phyloP scores from a whole-genome alignment of 2,888 invertebrate species.

The Phyllotreta striolata region DNA sequence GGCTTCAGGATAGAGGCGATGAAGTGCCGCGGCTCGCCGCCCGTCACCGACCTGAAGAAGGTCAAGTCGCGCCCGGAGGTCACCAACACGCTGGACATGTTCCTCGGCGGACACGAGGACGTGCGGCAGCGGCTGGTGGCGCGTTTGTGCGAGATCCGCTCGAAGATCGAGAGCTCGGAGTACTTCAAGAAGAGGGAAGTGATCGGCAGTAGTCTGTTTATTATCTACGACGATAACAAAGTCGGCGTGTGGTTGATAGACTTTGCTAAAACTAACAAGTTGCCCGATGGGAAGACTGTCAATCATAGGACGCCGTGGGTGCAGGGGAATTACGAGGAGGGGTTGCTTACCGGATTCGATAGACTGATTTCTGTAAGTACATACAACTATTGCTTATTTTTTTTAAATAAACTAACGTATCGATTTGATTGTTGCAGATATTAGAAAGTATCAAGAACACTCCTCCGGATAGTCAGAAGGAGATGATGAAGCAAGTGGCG shows the following conservation, averaged over 20 bases:
- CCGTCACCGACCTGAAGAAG: conserved; percentile 88
- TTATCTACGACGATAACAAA: conserved; percentile 88
- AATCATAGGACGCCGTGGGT: conserved; percentile 85
- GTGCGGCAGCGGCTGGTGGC: conserved; percentile 74
- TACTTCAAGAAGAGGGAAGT: conserved; percentile 91
- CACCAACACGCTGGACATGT: conserved; percentile 74
- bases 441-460: conserved; percentile 48
- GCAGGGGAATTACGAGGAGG: conserved; percentile 97
- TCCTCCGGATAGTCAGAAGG: conserved; percentile 40
- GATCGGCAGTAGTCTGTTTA: conserved; percentile 91
- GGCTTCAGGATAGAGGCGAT: conserved; percentile 97
- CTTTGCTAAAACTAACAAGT: conserved; percentile 88
- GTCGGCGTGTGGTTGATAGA: conserved; percentile 97
- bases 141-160: conserved; percentile 79
- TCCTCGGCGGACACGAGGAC: conserved; percentile 72
- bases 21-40: conserved; percentile 82
- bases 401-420: not conserved
- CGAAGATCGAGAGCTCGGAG: conserved; percentile 81
- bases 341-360: conserved; percentile 91
- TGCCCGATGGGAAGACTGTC: conserved; percentile 74
- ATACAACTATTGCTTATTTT: not conserved
- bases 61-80: conserved; percentile 83
- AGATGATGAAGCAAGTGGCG: conserved; percentile 50
- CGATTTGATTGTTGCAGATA: conserved; percentile 48
- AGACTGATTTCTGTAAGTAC: conserved; percentile 79